Base-by-base conservation (phyloP, 2,113 vertebrate species). In the Procavia capensis region DNA sequence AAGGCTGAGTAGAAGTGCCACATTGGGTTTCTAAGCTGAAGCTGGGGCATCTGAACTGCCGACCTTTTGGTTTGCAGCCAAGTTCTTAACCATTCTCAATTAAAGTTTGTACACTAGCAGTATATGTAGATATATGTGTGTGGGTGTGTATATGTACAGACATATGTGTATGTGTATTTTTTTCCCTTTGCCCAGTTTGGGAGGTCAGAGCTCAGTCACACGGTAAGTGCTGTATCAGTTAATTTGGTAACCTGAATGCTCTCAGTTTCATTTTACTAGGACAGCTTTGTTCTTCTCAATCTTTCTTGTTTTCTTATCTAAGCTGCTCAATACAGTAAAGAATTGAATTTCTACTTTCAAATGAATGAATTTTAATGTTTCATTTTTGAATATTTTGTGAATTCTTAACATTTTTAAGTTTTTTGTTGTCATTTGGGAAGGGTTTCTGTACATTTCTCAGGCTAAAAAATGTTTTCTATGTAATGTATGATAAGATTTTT, bases 261-360 rank as follows among this genome's bases (percentile, higher is more conserved):
- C 5, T 81, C 8, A 36, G n/a, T 57, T 68, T 63, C 43, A 72
- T 86, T 72, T 72, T 80, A 41, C 16, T 82, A 79, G 8, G n/a
- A 63, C 0, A 79, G 4, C 10, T 87, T 96, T 63, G 3, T 45
- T 41, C 75, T 82, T 91, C 59, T 85, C 10, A 78, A 75, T 7
- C 1, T 85, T 59, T 81, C 8, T 39, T 88, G 90, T 93, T 82
- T 94, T 54, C 5, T 45, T 90, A 7, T n/a, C 22, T 68, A 68
- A 86, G 54, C 90, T n/a, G 11, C 59, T 36, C 31, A 45, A 5
- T 54, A 61, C 2, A 84, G 54, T 31, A 36, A 31, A 85, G 29
- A 95, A 74, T 57, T 78, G 34, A 96, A 78, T 81, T 90, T n/a
- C 27, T 87, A 86, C 13, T 90, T 87, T 61, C 45, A 87, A 70